These are phyloP conservation scores for Rhadina sibilatrix DNA, from an alignment of 2,113 vertebrate species.

Conservation along the genomic window DNA sequence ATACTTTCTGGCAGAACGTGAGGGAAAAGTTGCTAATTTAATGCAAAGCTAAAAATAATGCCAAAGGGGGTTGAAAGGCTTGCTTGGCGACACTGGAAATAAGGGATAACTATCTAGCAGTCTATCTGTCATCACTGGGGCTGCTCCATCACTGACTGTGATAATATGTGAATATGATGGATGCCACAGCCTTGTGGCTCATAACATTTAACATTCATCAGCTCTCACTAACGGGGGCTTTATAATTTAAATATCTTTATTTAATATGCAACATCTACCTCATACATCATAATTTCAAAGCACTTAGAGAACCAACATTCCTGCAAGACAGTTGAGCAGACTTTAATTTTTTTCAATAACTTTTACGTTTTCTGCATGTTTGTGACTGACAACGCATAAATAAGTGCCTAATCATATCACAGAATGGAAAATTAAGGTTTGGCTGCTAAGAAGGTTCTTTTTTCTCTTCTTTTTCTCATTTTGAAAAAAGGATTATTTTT, in stretches of 20 bases:
- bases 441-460: slow-evolving; percentile 1
- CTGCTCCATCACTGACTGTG: slow-evolving; percentile 90
- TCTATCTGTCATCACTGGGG: slow-evolving; percentile 90
- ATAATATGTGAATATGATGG: slow-evolving; percentile 89
- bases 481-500: slow-evolving; percentile 7
- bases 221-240: slow-evolving; percentile 81
- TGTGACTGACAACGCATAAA: slow-evolving; percentile 71
- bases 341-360: slow-evolving; percentile 78
- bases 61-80: slow-evolving; percentile 72
- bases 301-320: slow-evolving; percentile 89
- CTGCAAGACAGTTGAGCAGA: slow-evolving; percentile 71
- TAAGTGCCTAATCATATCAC: slow-evolving; percentile 66
- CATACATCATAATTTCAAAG: slow-evolving; percentile 98
- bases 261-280: slow-evolving; percentile 87
- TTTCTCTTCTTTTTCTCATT: not conserved
- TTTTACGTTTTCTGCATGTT: slow-evolving; percentile 72
- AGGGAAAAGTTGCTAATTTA: slow-evolving; percentile 84
- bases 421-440: slow-evolving; percentile 57
- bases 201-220: slow-evolving; percentile 82
- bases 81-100: slow-evolving; percentile 77
- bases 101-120: slow-evolving; percentile 87
- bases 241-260: slow-evolving; percentile 93
- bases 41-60: slow-evolving; percentile 81
- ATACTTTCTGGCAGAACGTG: slow-evolving; percentile 71
- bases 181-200: slow-evolving; percentile 77